Evolutionary conservation across 1,140 invertebrate species (phyloP).

Genomic region (Samia ricini): DNA sequence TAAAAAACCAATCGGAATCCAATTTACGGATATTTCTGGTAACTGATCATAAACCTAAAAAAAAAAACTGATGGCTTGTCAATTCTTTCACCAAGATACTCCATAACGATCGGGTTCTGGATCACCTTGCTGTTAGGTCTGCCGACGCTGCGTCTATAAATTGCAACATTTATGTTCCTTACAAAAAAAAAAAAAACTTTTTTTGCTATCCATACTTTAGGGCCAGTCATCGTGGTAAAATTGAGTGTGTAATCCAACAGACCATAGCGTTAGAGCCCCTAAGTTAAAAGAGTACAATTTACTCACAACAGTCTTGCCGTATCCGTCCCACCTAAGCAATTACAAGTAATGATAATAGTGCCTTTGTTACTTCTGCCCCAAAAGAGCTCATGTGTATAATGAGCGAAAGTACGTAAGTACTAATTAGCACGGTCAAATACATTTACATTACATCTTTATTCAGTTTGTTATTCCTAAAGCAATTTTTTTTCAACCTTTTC

Average conservation of each 20-base stretch:
- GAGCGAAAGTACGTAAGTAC: neutral
- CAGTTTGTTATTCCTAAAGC: neutral
- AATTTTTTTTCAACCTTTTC: no score
- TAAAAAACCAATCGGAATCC: no score
- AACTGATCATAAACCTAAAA: no score
- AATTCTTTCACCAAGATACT: no score
- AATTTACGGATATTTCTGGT: no score
- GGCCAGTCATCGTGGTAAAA: neutral
- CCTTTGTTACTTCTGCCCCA: conserved; percentile 35
- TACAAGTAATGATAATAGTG: conserved; percentile 39
- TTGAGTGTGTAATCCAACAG: conserved; percentile 7
- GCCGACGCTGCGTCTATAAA: no score
- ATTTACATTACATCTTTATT: neutral
- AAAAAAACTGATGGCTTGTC: no score
- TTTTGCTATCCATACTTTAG: neutral
- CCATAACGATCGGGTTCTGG: no score
- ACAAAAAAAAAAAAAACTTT: conserved; percentile 4
- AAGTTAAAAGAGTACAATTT: conserved; percentile 23
- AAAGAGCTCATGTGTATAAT: conserved; percentile 14
- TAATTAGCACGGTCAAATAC: no score
- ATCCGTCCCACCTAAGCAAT: conserved; percentile 27
- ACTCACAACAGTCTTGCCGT: conserved; percentile 17
- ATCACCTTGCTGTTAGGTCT: no score
- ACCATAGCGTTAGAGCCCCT: conserved; percentile 10
- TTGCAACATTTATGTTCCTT: neutral